These are phyloP conservation scores for Butorides virescens DNA, from an alignment of 2,113 vertebrate species.

Conservation along the genomic window DNA sequence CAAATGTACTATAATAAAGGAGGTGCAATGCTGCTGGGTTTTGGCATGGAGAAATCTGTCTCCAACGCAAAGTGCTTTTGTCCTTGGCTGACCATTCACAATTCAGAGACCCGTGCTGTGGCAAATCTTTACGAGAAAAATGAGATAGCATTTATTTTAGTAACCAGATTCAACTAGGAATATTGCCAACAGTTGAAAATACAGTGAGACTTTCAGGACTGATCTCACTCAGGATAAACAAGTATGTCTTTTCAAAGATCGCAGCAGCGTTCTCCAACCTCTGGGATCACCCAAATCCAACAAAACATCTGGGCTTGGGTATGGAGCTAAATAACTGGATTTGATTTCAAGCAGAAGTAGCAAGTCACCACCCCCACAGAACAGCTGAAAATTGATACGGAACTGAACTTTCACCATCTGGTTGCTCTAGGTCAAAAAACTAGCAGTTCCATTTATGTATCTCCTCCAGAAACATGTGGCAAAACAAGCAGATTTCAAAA, in stretches of 20 bases:
- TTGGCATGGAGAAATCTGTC: neutral
- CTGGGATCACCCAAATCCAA: constrained; percentile 15
- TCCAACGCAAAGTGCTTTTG: neutral
- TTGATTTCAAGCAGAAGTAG: constrained; percentile 12
- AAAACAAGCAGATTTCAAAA: neutral
- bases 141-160: neutral
- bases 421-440: neutral
- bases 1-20: neutral
- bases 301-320: constrained; percentile 28
- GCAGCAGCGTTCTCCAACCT: neutral
- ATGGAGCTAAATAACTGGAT: neutral
- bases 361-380: neutral
- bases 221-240: neutral
- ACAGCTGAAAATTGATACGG: constrained; percentile 1
- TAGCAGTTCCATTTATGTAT: neutral
- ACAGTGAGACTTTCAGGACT: neutral
- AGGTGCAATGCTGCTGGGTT: neutral
- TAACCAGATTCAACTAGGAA: neutral
- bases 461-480: neutral
- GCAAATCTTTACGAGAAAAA: neutral
- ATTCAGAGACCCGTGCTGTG: neutral
- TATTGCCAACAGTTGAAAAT: neutral
- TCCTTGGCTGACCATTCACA: neutral
- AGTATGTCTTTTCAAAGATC: neutral
- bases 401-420: constrained; percentile 9